Percentiles rank a stretch among this genome's conserved stretches.
phyloP scores from a whole-genome alignment of 2,888 invertebrate species.

The Drosophila tripunctata region DNA sequence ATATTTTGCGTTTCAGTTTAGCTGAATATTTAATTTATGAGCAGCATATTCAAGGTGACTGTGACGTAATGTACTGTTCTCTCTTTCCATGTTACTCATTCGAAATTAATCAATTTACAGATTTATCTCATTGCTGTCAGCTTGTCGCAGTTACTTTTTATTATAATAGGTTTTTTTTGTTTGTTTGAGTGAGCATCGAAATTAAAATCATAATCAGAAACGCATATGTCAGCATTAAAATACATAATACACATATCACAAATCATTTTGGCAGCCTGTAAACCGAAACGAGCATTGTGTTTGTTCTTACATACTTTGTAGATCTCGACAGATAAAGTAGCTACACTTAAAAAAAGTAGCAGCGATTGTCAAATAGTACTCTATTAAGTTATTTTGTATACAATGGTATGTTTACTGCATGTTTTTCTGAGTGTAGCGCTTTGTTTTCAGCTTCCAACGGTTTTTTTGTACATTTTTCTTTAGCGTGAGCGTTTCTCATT shows the following conservation, averaged over 20 bases:
- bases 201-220: conserved; percentile 39
- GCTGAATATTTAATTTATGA: conserved; percentile 46
- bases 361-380: background rate
- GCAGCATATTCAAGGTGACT: conserved; percentile 59
- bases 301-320: conserved; percentile 4
- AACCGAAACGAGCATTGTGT: conserved; percentile 22
- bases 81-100: conserved; percentile 10
- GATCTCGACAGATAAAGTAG: background rate
- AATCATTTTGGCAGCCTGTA: conserved; percentile 43
- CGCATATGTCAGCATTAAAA: conserved; percentile 67
- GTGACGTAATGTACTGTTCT: conserved; percentile 40
- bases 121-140: conserved; percentile 50
- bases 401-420: too few species aligned
- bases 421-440: conserved; percentile 14
- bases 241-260: conserved; percentile 40
- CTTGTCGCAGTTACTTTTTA: conserved; percentile 24
- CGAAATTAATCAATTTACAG: conserved; percentile 50
- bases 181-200: conserved; percentile 4
- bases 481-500: conserved; percentile 52
- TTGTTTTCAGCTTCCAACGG: conserved; percentile 16
- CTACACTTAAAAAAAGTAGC: background rate
- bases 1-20: too few species aligned
- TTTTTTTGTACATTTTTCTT: conserved; percentile 3
- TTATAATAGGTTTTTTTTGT: background rate
- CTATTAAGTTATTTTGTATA: too few species aligned